phyloP scores from a whole-genome alignment of 2,888 invertebrate species.

The Steromphala cineraria region DNA sequence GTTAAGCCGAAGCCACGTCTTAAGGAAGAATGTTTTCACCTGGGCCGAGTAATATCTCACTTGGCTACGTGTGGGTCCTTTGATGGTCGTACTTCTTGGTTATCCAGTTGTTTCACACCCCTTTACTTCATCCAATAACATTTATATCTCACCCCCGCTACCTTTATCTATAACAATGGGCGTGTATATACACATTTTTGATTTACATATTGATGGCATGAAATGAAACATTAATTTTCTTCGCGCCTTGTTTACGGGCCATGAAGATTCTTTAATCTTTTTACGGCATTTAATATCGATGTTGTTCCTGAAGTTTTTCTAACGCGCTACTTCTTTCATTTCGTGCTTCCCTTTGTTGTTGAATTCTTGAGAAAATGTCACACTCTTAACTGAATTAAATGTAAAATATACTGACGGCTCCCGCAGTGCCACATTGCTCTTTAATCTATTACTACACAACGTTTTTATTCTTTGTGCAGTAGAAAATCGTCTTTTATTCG shows the following conservation, averaged over 20 bases:
- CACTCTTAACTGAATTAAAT: too few relatives aligned
- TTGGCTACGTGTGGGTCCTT: slow-evolving; percentile 13
- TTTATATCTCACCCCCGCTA: not conserved
- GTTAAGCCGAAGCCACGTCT: slow-evolving; percentile 11
- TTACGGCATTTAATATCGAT: not conserved
- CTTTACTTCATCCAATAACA: not conserved
- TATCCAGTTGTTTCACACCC: not conserved
- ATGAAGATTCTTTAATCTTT: slow-evolving; percentile 10
- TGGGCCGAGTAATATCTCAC: slow-evolving; percentile 13
- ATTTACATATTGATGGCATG: slow-evolving; percentile 18
- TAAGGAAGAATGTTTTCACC: slow-evolving; percentile 16
- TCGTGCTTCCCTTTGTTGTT: too few relatives aligned
- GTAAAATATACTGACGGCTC: too few relatives aligned
- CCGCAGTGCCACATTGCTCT: too few relatives aligned
- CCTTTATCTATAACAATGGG: not conserved
- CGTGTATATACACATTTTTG: not conserved
- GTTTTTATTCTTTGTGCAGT: too few relatives aligned
- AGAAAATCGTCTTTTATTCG: too few relatives aligned
- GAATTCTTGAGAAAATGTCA: too few relatives aligned
- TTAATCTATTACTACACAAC: too few relatives aligned
- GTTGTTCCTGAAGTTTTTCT: not conserved
- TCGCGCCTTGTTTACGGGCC: not conserved
- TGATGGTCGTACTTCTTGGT: not conserved
- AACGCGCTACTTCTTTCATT: too few relatives aligned
- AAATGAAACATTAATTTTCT: slow-evolving; percentile 6